Evolutionary conservation across 2,888 invertebrate genomes (phyloP), one percentile per base, ranked within the genome.

Genomic region (Flexamia atlantica): DNA sequence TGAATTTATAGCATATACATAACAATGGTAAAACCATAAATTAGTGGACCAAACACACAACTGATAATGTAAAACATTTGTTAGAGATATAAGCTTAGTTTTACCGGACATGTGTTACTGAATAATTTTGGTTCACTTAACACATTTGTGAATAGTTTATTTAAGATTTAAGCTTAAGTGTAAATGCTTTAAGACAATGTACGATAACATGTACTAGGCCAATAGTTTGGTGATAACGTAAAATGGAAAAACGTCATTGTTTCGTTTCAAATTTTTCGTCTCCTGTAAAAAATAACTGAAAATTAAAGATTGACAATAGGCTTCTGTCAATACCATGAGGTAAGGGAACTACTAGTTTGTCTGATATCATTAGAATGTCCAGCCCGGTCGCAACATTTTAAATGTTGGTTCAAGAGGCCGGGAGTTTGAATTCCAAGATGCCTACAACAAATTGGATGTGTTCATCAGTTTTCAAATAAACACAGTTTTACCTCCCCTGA

Each of bases 221-320:
- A 36, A 7, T 28, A 14, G 1, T 9, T 4, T 68, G 30, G 36
- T 30, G 57, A 23, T 68, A 68, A 32, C 30, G 3, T 30, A 23
- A n/a, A 30, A 10, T 68, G 68, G 68, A 17, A 36, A 36, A 30
- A 36, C 68, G 32, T 30, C 36, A 68, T 68, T 68, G 10, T 2
- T 36, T 68, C 68, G 36, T 68, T 68, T 68, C n/a, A n/a, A 10
- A 64, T 64, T n/a, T n/a, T n/a, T n/a, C n/a, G n/a, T n/a, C n/a
- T n/a, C n/a, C n/a, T n/a, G n/a, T n/a, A n/a, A n/a, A n/a, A n/a
- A n/a, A n/a, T n/a, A n/a, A n/a, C n/a, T n/a, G 23, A 20, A 57
- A 57, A n/a, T n/a, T n/a, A n/a, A n/a, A n/a, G n/a, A n/a, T n/a
- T n/a, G n/a, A n/a, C n/a, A n/a, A n/a, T n/a, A n/a, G n/a, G n/a